These are phyloP conservation scores for Anomalospiza imberbis DNA, from an alignment of 2,797 vertebrate species.

Conservation along the genomic window DNA sequence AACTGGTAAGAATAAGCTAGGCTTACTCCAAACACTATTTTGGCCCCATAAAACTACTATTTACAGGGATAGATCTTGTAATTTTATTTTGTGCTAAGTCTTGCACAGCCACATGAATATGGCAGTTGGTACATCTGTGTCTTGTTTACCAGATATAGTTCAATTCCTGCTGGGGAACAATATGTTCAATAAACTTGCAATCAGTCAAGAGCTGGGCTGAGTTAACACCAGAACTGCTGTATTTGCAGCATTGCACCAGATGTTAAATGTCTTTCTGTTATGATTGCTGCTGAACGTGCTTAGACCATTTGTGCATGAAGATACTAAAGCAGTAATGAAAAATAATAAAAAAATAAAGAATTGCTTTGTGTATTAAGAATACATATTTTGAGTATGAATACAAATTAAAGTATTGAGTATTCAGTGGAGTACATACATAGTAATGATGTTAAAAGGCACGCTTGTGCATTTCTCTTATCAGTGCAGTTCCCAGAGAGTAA, in stretches of 20 bases:
- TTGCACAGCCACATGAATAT: not conserved
- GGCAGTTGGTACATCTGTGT: constrained; percentile 22
- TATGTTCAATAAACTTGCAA: constrained; percentile 34
- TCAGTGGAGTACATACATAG: not conserved
- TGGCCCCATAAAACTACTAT: not conserved
- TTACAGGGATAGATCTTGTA: not conserved
- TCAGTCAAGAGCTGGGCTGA: constrained; percentile 20
- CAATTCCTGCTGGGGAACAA: constrained; percentile 21
- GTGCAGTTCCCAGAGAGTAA: not conserved
- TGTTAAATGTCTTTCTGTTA: constrained; percentile 12
- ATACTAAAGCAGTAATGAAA: not conserved
- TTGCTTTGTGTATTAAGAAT: not conserved
- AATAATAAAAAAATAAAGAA: not conserved
- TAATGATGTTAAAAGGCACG: not conserved
- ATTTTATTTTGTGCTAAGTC: constrained; percentile 30
- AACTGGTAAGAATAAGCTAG: not conserved
- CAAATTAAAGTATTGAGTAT: not conserved
- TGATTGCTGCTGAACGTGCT: not conserved
- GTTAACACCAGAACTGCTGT: constrained; percentile 13
- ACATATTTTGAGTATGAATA: not conserved
- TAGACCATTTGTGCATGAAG: not conserved
- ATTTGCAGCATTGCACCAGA: not conserved
- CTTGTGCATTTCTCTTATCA: not conserved
- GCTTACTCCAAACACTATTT: not conserved
- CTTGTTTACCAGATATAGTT: constrained; percentile 40